Evolutionary conservation across 1,140 invertebrate species (phyloP).

Genomic region (Goniozus legneri): DNA sequence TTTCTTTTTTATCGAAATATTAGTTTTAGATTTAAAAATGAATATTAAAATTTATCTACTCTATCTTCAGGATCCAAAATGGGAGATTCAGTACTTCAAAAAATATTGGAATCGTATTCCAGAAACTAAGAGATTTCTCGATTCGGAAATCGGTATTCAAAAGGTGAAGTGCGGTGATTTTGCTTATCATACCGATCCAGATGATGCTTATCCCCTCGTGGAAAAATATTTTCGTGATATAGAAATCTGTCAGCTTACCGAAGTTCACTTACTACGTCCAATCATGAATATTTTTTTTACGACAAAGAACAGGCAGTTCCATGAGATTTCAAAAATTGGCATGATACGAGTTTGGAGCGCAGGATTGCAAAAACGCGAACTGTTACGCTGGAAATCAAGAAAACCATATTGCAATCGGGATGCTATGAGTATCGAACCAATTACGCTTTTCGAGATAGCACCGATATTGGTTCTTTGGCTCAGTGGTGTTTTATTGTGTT

Average conservation of each 20-base stretch:
- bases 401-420: too few species aligned
- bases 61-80: conserved; percentile 19
- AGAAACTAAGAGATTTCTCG: conserved; percentile 9
- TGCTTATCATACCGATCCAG: conserved; percentile 22
- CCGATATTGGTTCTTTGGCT: too few species aligned
- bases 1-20: too few species aligned
- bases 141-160: conserved; percentile 5
- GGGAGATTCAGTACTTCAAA: conserved; percentile 22
- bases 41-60: conserved; percentile 8
- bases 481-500: too few species aligned
- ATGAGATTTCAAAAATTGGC: conserved; percentile 21
- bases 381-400: too few species aligned
- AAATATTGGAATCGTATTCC: conserved; percentile 20
- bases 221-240: conserved; percentile 14
- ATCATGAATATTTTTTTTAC: neutral
- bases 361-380: too few species aligned
- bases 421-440: too few species aligned
- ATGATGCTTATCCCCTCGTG: conserved; percentile 15
- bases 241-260: conserved; percentile 28
- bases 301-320: conserved; percentile 17
- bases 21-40: too few species aligned
- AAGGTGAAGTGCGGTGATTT: conserved; percentile 6
- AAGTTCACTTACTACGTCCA: conserved; percentile 23
- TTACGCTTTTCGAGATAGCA: too few species aligned
- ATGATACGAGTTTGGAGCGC: too few species aligned